A percentile compares a stretch with the other conserved stretches of the same genome.
These are phyloP conservation scores for Gobionotothen gibberifrons DNA, from an alignment of 2,797 vertebrate genomes.

Conservation along the genomic window DNA sequence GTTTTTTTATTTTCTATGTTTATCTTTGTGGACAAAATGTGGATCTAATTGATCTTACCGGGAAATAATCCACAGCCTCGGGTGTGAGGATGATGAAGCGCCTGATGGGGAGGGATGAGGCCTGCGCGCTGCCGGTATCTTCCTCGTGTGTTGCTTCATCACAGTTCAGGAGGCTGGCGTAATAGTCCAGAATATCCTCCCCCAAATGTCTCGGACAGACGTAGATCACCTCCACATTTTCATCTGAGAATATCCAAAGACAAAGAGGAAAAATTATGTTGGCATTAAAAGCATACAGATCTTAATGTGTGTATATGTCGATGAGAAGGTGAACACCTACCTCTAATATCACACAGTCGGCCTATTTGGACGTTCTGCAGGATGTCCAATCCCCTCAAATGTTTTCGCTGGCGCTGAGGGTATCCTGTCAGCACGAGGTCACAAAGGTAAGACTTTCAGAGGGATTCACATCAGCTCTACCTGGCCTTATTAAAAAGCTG, in stretches of 20 bases:
- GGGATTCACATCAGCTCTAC: slow-evolving; percentile 31
- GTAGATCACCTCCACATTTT: slow-evolving; percentile 92
- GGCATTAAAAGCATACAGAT: background rate
- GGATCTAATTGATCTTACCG: slow-evolving; percentile 81
- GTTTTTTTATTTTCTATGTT: background rate
- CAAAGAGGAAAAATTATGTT: slow-evolving; percentile 4
- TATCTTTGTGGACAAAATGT: slow-evolving; percentile 19
- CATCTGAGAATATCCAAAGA: slow-evolving; percentile 81
- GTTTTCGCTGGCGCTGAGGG: slow-evolving; percentile 76
- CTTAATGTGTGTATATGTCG: background rate
- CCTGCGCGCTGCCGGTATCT: slow-evolving; percentile 70
- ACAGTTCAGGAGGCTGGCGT: slow-evolving; percentile 87
- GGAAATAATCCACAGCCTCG: slow-evolving; percentile 90
- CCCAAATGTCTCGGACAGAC: slow-evolving; percentile 86
- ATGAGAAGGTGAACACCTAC: slow-evolving; percentile 61
- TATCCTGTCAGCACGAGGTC: slow-evolving; percentile 83
- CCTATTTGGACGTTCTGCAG: slow-evolving; percentile 90
- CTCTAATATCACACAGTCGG: slow-evolving; percentile 89
- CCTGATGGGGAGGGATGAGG: slow-evolving; percentile 79
- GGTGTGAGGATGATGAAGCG: slow-evolving; percentile 92
- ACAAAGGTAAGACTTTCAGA: slow-evolving; percentile 36
- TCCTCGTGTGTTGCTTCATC: slow-evolving; percentile 79
- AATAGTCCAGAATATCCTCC: slow-evolving; percentile 88
- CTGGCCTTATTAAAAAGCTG: slow-evolving; percentile 33
- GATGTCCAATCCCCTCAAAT: slow-evolving; percentile 78